Evolutionary conservation across 2,797 vertebrate species (phyloP).

Genomic region (Sibirionetta formosa): DNA sequence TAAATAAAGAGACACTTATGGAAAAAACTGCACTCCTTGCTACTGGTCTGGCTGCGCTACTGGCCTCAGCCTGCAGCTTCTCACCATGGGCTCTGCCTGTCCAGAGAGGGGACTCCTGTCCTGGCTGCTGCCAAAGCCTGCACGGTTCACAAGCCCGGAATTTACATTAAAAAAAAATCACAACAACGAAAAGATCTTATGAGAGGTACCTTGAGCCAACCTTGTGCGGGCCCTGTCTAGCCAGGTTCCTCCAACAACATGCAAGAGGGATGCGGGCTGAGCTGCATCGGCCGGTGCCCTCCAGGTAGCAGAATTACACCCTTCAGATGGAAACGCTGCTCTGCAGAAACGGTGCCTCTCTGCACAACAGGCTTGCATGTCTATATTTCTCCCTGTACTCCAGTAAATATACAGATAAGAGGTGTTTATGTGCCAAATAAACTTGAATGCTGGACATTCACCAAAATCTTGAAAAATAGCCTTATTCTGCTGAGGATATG

Average conservation of each 20-base stretch:
- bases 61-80: background rate
- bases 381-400: background rate
- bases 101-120: background rate
- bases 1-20: background rate
- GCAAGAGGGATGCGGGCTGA: background rate
- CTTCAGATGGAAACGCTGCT: background rate
- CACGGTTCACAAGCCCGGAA: background rate
- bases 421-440: background rate
- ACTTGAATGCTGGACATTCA: background rate
- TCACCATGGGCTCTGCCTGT: accelerated
- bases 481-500: background rate
- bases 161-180: background rate
- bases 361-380: background rate
- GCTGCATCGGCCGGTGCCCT: background rate
- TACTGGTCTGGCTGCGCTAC: accelerated
- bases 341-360: background rate
- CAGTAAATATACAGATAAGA: background rate
- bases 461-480: background rate
- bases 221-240: background rate
- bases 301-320: background rate
- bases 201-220: slow-evolving; percentile 24
- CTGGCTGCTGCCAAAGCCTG: background rate
- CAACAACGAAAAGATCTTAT: slow-evolving; percentile 40
- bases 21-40: background rate
- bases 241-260: slow-evolving; percentile 10